phyloP scores from a whole-genome alignment of 2,888 invertebrate genomes.

The Dinocampus coccinellae region DNA sequence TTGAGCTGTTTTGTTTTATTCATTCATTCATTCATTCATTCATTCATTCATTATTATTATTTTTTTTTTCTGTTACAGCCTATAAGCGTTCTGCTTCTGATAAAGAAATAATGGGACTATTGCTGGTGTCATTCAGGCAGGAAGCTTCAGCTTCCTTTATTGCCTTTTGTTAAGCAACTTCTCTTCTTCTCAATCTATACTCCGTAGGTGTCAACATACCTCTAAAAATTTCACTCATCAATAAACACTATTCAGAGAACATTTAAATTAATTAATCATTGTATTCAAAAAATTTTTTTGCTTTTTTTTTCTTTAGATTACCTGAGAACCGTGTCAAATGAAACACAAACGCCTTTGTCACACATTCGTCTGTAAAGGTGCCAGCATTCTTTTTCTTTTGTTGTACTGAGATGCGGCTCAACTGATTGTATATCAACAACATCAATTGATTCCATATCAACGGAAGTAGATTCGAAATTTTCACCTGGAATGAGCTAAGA shows the following conservation, averaged over 20 bases:
- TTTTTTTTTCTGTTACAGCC: not conserved
- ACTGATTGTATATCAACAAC: conserved; percentile 54
- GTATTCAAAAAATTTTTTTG: not conserved
- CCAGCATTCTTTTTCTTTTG: conserved; percentile 78
- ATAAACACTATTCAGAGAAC: not conserved
- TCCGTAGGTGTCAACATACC: conserved; percentile 82
- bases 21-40: too few relatives aligned
- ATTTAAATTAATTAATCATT: conserved; percentile 10
- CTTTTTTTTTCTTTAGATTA: conserved; percentile 39
- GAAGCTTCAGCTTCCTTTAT: conserved; percentile 2
- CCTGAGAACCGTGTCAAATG: conserved; percentile 78
- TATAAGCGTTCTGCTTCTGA: not conserved
- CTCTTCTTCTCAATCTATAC: conserved; percentile 75
- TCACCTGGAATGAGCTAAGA: conserved; percentile 26
- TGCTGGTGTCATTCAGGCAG: not conserved
- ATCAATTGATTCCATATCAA: conserved; percentile 40
- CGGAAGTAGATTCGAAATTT: conserved; percentile 25
- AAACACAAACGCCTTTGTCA: conserved; percentile 77
- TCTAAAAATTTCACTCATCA: conserved; percentile 62
- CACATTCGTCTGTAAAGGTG: conserved; percentile 78
- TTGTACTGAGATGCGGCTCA: conserved; percentile 71
- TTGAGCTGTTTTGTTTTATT: not conserved
- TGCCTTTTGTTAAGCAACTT: conserved; percentile 44
- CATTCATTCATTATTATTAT: too few relatives aligned
- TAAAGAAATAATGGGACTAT: not conserved